Evolutionary conservation across 2,888 invertebrate genomes (phyloP), one percentile per base, ranked within the genome.

Genomic region (Agrochola macilenta): DNA sequence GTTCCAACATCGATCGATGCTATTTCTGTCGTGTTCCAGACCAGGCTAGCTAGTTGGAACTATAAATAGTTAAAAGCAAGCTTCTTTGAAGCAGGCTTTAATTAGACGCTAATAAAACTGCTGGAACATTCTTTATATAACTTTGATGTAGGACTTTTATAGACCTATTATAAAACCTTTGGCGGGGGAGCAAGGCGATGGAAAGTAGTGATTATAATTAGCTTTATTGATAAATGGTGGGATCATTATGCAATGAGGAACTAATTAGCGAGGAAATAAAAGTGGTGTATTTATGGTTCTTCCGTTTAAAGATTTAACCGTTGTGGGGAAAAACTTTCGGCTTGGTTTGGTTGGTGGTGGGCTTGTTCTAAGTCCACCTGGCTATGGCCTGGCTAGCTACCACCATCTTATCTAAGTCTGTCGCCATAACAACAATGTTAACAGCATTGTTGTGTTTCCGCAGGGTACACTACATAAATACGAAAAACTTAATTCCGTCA

Each of bases 41-140:
- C n/a, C 14, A 39, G 23, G 57, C 60, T 39, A 54, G 52, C 30
- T 84, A 49, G 64, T 73, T 66, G 43, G 1, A 57, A 61, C 58
- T 76, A 81, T 74, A 74, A 81, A 83, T 84, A 76, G 76, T 61
- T 69, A 46, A 69, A 71, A 84, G 39, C 43, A 66, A 66, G 52
- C 46, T 69, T 23, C 73, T 69, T 65, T 76, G 68, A 69, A 60
- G 54, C 63, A 52, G 5, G 39, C 1, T 57, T n/a, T 81, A 84
- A 76, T 83, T 76, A 83, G 64, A 74, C 17, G 60, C 64, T 69
- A 57, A 74, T 81, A 76, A 71, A 83, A 70, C 43, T 49, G 2
- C 68, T 52, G 57, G 5, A 35, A 78, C 4, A 54, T 68, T 68
- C 60, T 69, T 26, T 61, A 57, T 8, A 61, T 52, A 73, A 60